phyloP scores from a whole-genome alignment of 1,140 invertebrate genomes.

The Subanguina moxae region DNA sequence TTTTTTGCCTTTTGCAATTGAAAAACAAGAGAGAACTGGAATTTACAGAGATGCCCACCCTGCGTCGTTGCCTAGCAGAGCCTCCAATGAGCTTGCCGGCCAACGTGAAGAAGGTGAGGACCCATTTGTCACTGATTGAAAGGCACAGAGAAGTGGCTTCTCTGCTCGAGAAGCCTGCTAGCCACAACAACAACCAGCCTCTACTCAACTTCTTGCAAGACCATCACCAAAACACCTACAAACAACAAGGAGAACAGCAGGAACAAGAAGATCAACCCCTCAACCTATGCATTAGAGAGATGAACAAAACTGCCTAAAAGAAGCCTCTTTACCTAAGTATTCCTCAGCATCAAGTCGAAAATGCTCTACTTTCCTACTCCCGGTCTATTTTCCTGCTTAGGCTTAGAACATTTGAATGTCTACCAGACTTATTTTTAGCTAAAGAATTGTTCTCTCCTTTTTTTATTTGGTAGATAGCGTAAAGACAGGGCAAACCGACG shows the following conservation, averaged over 20 bases:
- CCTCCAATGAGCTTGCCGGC: background rate
- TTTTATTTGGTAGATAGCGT: too few species aligned
- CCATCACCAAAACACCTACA: background rate
- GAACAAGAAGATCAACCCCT: background rate
- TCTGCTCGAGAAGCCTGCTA: conserved; percentile 10
- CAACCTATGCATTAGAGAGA: conserved; percentile 15
- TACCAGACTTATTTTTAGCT: too few species aligned
- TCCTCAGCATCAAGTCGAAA: too few species aligned
- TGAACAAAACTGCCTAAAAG: too few species aligned
- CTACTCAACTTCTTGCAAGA: background rate
- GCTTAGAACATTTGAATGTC: too few species aligned
- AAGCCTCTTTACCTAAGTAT: too few species aligned
- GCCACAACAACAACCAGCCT: background rate
- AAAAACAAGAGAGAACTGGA: background rate
- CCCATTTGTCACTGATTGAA: conserved; percentile 3
- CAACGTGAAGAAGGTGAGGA: background rate
- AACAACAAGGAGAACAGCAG: too few species aligned
- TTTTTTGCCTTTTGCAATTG: too few species aligned
- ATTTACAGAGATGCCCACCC: conserved; percentile 1
- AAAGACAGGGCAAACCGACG: too few species aligned
- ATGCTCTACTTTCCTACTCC: too few species aligned
- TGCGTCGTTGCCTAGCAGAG: background rate
- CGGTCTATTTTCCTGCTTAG: too few species aligned
- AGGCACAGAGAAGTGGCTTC: conserved; percentile 11
- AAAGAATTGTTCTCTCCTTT: too few species aligned